A percentile compares a stretch with the other conserved stretches of the same genome.
phyloP scores from a whole-genome alignment of 2,113 vertebrate species.

The Dipodomys spectabilis region DNA sequence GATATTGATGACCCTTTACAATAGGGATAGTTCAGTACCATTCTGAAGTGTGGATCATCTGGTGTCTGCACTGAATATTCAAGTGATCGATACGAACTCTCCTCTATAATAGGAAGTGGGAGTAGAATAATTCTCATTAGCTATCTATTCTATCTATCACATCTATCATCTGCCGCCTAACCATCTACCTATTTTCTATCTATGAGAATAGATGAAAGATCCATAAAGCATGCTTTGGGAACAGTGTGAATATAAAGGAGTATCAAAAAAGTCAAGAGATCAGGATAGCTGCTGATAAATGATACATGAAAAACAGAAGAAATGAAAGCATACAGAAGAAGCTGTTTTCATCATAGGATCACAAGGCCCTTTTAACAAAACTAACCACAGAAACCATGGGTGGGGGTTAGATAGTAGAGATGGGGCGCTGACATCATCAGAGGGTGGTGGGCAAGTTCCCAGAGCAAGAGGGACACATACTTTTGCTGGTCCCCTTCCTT shows the following conservation, averaged over 20 bases:
- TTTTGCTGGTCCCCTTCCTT: background rate
- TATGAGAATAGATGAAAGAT: background rate
- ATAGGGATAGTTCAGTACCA: background rate
- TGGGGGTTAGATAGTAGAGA: background rate
- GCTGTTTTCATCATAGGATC: background rate
- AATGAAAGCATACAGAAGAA: background rate
- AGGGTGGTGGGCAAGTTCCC: background rate
- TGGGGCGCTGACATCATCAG: background rate
- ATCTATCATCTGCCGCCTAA: background rate
- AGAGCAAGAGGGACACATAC: background rate
- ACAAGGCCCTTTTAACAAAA: background rate
- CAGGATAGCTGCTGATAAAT: background rate
- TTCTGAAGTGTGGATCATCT: background rate
- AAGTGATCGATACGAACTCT: background rate
- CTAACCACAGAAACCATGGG: background rate
- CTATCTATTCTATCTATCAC: too few species aligned
- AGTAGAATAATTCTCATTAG: background rate
- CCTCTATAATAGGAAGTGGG: background rate
- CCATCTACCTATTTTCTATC: background rate
- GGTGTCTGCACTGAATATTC: background rate
- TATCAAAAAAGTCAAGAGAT: background rate
- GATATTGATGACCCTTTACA: background rate
- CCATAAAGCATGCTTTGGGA: background rate
- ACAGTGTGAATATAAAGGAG: background rate
- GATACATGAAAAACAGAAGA: background rate